phyloP scores from a whole-genome alignment of 1,140 invertebrate species.

The Orius insidiosus region DNA sequence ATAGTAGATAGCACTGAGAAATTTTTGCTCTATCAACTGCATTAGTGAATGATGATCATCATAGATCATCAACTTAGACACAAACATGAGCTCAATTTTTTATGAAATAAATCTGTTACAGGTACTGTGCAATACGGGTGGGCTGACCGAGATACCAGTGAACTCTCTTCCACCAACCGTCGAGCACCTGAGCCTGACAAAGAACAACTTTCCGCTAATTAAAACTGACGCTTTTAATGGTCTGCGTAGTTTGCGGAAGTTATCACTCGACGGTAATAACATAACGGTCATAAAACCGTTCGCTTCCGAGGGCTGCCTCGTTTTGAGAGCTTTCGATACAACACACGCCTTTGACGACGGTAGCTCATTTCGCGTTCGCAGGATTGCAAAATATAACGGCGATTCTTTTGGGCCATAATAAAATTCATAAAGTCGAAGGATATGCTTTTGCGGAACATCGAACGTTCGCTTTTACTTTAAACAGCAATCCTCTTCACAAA shows the following conservation, averaged over 20 bases:
- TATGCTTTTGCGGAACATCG: conserved; percentile 68
- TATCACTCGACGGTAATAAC: conserved; percentile 63
- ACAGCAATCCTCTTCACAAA: conserved; percentile 55
- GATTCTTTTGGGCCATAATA: conserved; percentile 57
- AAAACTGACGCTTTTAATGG: conserved; percentile 61
- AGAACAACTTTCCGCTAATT: conserved; percentile 59
- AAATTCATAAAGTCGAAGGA: conserved; percentile 56
- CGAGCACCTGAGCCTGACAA: conserved; percentile 61
- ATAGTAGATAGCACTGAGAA: too few species aligned
- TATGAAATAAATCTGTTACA: conserved; percentile 25
- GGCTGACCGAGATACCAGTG: conserved; percentile 54
- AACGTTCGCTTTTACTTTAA: conserved; percentile 57
- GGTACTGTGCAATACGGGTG: conserved; percentile 72
- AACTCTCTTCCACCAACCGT: conserved; percentile 48
- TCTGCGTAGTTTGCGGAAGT: conserved; percentile 46
- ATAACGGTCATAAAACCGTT: conserved; percentile 61
- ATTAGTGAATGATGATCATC: neutral
- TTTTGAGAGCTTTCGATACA: conserved; percentile 63
- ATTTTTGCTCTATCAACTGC: neutral
- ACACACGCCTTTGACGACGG: conserved; percentile 53
- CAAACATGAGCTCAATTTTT: neutral
- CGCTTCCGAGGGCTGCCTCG: conserved; percentile 58
- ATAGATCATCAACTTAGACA: too few species aligned
- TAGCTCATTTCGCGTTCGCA: conserved; percentile 62
- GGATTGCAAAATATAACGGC: conserved; percentile 63